These are phyloP conservation scores for Anolis apletophallus DNA, from an alignment of 2,797 vertebrate species.

Conservation along the genomic window DNA sequence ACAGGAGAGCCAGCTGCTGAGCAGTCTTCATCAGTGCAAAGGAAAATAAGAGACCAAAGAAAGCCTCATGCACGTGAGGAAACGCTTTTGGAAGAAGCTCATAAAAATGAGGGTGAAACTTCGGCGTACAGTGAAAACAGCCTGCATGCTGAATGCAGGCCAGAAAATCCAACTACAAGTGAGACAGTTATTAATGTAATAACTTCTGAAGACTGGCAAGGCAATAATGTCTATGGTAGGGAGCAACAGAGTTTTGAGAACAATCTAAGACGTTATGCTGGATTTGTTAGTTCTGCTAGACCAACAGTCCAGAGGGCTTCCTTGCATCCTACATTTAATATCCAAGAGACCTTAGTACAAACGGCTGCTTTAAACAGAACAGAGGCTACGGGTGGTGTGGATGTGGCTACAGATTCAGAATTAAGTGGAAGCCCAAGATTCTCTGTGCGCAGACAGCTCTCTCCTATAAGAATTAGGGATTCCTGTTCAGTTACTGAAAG, in stretches of 20 bases:
- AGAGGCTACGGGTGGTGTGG: neutral
- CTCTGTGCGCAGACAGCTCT: constrained; percentile 35
- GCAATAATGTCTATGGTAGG: constrained; percentile 13
- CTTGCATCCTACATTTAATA: neutral
- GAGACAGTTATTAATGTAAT: neutral
- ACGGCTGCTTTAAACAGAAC: constrained; percentile 6
- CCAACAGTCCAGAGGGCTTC: constrained; percentile 29
- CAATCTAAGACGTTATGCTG: constrained; percentile 9
- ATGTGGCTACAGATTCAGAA: constrained; percentile 2
- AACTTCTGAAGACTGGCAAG: neutral
- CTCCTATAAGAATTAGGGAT: constrained; percentile 50
- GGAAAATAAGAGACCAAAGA: constrained; percentile 1
- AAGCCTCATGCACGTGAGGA: neutral
- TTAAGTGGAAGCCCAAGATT: constrained; percentile 34
- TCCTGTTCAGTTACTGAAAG: constrained; percentile 21
- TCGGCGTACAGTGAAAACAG: neutral
- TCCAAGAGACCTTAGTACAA: constrained; percentile 5
- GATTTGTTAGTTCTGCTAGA: constrained; percentile 20
- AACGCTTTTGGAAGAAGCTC: constrained; percentile 6
- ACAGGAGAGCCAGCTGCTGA: neutral
- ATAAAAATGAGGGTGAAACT: constrained; percentile 19
- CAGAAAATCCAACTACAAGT: neutral
- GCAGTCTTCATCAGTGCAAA: constrained; percentile 12
- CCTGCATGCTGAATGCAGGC: neutral
- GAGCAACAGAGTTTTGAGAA: constrained; percentile 37